These are phyloP conservation scores for Morus bassanus DNA, from an alignment of 2,797 vertebrate genomes.

Conservation along the genomic window DNA sequence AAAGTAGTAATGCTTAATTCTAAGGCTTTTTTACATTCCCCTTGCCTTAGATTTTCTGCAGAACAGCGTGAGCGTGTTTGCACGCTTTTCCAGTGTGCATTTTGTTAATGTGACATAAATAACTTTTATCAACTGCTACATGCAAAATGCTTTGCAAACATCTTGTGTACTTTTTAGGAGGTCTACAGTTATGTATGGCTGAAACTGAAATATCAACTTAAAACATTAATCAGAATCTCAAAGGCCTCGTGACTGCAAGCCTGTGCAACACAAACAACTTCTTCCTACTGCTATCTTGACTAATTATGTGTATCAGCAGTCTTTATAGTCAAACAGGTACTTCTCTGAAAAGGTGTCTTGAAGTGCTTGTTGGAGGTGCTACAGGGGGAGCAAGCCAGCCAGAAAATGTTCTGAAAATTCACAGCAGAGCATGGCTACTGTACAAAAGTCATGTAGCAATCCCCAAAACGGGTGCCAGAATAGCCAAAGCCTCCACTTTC, in stretches of 20 bases:
- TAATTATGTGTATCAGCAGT: background rate
- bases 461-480: background rate
- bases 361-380: background rate
- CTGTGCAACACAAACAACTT: background rate
- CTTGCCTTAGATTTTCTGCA: background rate
- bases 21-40: background rate
- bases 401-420: background rate
- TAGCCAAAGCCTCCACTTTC: background rate
- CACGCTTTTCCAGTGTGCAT: background rate
- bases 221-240: background rate
- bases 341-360: background rate
- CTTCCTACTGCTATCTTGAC: background rate
- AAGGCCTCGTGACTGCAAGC: background rate
- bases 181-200: background rate
- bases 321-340: background rate
- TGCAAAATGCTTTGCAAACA: background rate
- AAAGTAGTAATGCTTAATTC: background rate
- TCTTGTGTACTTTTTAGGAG: background rate
- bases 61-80: background rate
- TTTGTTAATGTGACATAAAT: background rate
- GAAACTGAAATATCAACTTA: background rate
- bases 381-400: background rate
- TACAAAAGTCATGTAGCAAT: rapidly evolving
- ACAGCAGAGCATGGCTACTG: rapidly evolving
- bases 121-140: background rate